Base-by-base conservation (phyloP, 1,140 invertebrate genomes). In the Drosophila watanabei region DNA sequence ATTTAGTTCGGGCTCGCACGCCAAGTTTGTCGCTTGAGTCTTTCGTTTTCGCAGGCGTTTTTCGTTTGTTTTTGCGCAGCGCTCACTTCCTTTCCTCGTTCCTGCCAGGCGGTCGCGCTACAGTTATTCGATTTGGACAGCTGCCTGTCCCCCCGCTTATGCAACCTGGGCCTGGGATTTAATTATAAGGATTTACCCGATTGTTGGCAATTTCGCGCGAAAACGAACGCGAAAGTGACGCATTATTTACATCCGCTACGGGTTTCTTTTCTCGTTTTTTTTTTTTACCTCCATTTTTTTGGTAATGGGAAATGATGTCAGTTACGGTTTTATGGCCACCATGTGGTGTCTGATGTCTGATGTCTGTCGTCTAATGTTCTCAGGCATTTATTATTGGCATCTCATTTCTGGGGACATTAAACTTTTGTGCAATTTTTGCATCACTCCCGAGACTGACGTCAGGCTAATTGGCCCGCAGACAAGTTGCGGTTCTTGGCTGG, bases 151-250 rank as follows among this genome's bases (percentile, higher is more conserved):
- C 45, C 43, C 43, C n/a, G 4, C 10, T 75, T 75, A 79, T 78
- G 75, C 75, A 79, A 79, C 75, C 75, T 16, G 73, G 57, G 73
- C 32, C 73, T 61, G 75, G 33, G 63, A 59, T 79, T 76, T 88
- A 88, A 88, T 89, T 86, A 89, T 89, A 88, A 88, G 84, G 84
- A 89, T 89, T 89, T 79, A 57, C 69, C 71, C n/a, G 71, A 75
- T 75, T 75, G 71, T 75, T 51, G 71, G 69, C 71, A 73, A 73
- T 75, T 75, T 75, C 35, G 71, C 56, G 68, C 32, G 69, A 72
- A 72, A 65, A 59, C 72, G 76, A 78, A 79, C 66, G 75, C 75
- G 75, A 76, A 80, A 83, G 70, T 87, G 72, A 71, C 78, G 66
- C 70, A 89, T 84, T 84, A 75, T 72, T 62, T 63, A 78, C 75